Base-by-base conservation (phyloP, 2,888 invertebrate genomes). In the Mythimna pallens region DNA sequence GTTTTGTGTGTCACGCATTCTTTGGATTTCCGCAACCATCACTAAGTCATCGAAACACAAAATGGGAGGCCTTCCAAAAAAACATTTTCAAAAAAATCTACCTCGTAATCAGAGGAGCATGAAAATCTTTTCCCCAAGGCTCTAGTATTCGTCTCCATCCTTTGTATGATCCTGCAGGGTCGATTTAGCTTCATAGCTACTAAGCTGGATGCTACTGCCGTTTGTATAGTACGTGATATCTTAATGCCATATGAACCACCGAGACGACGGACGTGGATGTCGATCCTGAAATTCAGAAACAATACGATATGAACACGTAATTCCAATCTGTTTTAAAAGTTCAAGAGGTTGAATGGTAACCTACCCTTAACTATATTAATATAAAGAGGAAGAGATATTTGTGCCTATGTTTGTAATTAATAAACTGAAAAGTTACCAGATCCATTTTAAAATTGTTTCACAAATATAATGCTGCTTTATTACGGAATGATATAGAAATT, bases 201-300 rank as follows among this genome's bases (percentile, higher is more conserved):
- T 8, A 98, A 87, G 1, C 97, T 97, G 73, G 97, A 97, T 0
- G 97, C 97, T n/a, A 97, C 95, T 0, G 97, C 95, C 2, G 97
- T 88, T 50, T 96, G 93, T 8, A 93, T 87, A 9, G 95, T 92
- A 43, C 98, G 94, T 0, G 97, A 95, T 78, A 98, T 96, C 92
- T 98, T 98, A 0, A 96, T 95, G 0, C 98, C 98, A 86, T 97
- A 99, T 0, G 96, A 98, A 7, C 98, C 98, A 7, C 85, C 85
- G 4, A 83, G 43, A 6, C 83, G 73, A 30, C 85, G 81, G 0
- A 83, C 75, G 25, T 85, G 83, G 0, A 81, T 63, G 9, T 85
- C 83, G 3, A 84, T 81, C 25, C 84, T 84, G 55, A 61, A 76
- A 72, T 25, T 20, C 7, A 59, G 3, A 50, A 40, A 98, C 98